Conservation (phyloP, 2,888 invertebrate species). For the Orthosia cruda region DNA sequence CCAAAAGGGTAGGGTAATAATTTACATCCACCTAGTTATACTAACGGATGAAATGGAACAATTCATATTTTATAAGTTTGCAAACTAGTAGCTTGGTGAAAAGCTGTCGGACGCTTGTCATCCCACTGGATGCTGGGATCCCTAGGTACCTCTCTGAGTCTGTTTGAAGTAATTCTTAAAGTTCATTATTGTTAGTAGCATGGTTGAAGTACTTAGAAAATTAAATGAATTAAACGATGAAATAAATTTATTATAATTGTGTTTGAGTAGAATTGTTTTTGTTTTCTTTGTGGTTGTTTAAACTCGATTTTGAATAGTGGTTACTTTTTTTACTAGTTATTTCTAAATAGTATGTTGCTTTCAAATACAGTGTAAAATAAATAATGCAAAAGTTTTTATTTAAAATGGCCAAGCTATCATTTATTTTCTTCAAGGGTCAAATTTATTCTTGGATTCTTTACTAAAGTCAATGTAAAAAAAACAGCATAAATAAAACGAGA, state of each 20-base stretch:
- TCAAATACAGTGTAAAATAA: background rate
- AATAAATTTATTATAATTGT: slow-evolving; percentile 4
- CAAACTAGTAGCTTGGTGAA: slow-evolving; percentile 18
- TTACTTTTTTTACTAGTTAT: background rate
- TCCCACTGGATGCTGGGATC: background rate
- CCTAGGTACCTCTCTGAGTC: background rate
- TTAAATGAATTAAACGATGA: background rate
- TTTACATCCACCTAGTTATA: background rate
- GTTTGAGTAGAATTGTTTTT: background rate
- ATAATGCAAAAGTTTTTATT: background rate
- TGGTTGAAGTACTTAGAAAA: background rate
- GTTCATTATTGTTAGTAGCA: background rate
- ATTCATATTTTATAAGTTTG: slow-evolving; percentile 33
- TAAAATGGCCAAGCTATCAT: no score
- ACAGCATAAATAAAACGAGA: no score
- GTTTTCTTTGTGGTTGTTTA: background rate
- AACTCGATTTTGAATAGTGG: background rate
- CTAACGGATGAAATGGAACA: background rate
- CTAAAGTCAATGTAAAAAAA: background rate
- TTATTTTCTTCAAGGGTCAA: background rate
- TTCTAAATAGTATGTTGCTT: background rate
- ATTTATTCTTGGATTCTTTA: background rate
- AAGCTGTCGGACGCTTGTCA: slow-evolving; percentile 46
- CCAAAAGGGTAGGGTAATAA: background rate
- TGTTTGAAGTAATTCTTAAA: slow-evolving; percentile 19